Evolutionary conservation across 2,888 invertebrate genomes (phyloP), one percentile per base, ranked within the genome.

Genomic region (Coelinius sp.): DNA sequence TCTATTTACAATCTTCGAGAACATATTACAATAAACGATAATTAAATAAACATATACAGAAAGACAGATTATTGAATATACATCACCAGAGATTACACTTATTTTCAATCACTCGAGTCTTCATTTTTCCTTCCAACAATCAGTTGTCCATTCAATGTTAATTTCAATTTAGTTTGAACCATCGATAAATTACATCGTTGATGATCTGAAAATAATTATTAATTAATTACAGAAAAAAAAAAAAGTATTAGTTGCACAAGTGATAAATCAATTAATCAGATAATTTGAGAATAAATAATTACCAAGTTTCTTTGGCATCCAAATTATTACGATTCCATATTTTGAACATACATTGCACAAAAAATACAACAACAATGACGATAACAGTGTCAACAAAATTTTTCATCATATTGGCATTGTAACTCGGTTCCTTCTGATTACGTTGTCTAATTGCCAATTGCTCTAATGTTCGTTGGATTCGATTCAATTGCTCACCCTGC

Each of bases 381-480:
- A 86, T 81, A 68, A 85, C 71, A 14, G 83, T 84, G 73, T 88
- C 87, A 41, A 84, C 73, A 41, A 85, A 78, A 74, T 80, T 84
- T 70, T 83, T 86, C 31, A 80, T 77, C 76, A 86, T 79, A 68
- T 77, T 83, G 52, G 78, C 77, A 73, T 80, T 84, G 44, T 81
- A 81, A 25, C 78, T 79, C n/a, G 83, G 80, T 31, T 84, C 85
- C 70, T 81, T 82, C 69, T 82, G 81, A 31, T 79, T 83, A 69
- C 85, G 81, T 78, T 87, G 87, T 64, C 82, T 83, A 56, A 81
- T 80, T 59, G 82, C 83, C 70, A 86, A 79, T 75, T 87, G 87
- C 69, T 87, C 87, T 53, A 87, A 72, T 63, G 85, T 74, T 41
- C 84, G 83, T 74, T 88, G 87, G 75, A 87, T 83, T 71, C 83